These are phyloP conservation scores for Drosophila hydei DNA, from an alignment of 1,140 invertebrate species.

Conservation along the genomic window DNA sequence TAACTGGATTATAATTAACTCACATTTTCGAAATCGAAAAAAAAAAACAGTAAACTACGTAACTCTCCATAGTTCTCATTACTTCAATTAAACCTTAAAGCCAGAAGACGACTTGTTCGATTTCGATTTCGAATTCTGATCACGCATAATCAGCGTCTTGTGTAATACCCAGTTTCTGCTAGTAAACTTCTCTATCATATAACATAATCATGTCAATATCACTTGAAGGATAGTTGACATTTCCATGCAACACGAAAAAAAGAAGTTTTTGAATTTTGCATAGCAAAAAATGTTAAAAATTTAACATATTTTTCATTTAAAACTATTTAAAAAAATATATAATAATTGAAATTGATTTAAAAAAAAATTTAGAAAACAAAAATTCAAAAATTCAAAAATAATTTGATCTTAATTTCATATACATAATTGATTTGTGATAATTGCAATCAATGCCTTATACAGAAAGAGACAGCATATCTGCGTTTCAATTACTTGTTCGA, in stretches of 20 bases:
- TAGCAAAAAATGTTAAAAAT: too few species aligned
- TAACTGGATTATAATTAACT: slow-evolving; percentile 68
- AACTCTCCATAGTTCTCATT: slow-evolving; percentile 19
- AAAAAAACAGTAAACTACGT: slow-evolving; percentile 7
- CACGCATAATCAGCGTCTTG: slow-evolving; percentile 45
- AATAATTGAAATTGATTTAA: too few species aligned
- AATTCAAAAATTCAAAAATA: neutral
- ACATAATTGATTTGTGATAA: neutral
- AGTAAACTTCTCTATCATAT: neutral
- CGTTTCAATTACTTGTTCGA: slow-evolving; percentile 27
- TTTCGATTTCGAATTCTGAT: slow-evolving; percentile 13
- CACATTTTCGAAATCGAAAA: slow-evolving; percentile 2
- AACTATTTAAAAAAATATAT: too few species aligned
- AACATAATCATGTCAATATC: slow-evolving; percentile 28
- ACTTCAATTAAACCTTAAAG: slow-evolving; percentile 47
- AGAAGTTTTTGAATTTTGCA: neutral
- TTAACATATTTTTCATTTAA: too few species aligned
- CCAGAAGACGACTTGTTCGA: neutral
- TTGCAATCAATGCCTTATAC: slow-evolving; percentile 13
- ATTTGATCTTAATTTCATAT: neutral
- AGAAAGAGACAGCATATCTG: slow-evolving; percentile 45
- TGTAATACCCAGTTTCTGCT: slow-evolving; percentile 18
- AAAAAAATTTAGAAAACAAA: neutral
- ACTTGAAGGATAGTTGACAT: slow-evolving; percentile 18
- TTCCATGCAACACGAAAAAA: neutral